Conservation (phyloP, 2,888 invertebrate genomes). For the Eupelmus urozonus region DNA sequence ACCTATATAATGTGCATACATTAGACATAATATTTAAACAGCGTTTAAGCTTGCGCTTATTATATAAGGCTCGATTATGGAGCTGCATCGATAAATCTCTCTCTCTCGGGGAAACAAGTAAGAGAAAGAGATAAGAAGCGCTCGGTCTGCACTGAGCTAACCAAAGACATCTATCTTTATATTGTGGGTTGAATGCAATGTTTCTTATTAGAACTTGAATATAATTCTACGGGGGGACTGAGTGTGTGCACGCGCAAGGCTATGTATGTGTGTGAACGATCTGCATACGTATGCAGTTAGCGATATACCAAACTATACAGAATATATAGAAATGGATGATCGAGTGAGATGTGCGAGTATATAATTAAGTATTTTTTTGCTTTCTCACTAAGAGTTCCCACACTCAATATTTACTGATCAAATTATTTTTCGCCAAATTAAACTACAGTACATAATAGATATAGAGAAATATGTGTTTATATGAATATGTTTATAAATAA, state of each 20-base stretch:
- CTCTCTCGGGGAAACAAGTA: constrained; percentile 55
- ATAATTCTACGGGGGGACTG: constrained; percentile 17
- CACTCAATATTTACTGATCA: too few species aligned
- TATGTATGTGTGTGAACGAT: too few species aligned
- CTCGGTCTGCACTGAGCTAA: too few species aligned
- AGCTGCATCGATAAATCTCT: constrained; percentile 57
- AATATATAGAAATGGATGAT: background rate
- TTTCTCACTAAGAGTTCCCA: too few species aligned
- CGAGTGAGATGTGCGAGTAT: background rate
- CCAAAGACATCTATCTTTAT: constrained; percentile 60
- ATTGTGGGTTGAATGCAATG: constrained; percentile 10
- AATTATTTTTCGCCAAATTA: too few species aligned
- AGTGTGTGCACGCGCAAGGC: too few species aligned
- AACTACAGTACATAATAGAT: background rate
- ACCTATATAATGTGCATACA: constrained; percentile 7
- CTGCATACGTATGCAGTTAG: constrained; percentile 14
- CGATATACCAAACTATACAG: background rate
- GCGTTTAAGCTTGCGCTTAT: constrained; percentile 1
- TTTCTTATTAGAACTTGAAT: constrained; percentile 18
- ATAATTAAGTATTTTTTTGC: too few species aligned
- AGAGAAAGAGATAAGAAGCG: too few species aligned
- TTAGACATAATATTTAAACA: background rate
- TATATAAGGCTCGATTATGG: constrained; percentile 23
- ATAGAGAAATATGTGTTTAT: background rate
- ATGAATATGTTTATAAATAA: background rate